phyloP scores from a whole-genome alignment of 1,140 invertebrate genomes.

The Drosophila miranda region DNA sequence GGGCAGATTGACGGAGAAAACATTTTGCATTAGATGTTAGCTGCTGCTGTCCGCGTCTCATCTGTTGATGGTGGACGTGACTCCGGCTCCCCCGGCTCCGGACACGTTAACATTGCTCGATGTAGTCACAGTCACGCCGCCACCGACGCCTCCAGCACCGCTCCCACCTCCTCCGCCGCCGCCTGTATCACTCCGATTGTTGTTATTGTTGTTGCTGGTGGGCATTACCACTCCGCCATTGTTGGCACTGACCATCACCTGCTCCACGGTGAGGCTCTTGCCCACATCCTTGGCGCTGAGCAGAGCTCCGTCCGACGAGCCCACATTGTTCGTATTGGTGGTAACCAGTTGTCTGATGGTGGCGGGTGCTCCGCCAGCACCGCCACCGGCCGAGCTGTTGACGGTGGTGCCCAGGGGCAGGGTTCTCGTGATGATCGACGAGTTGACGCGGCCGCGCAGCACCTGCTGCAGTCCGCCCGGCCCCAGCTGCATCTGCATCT shows the following conservation, averaged over 20 bases:
- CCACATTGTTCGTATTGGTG: constrained; percentile 53
- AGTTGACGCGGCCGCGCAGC: constrained; percentile 70
- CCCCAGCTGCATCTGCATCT: constrained; percentile 78
- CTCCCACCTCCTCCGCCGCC: constrained; percentile 29
- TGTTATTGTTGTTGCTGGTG: constrained; percentile 60
- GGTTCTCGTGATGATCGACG: constrained; percentile 73
- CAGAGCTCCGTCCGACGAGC: constrained; percentile 28
- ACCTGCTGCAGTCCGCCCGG: constrained; percentile 68
- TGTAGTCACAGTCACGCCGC: constrained; percentile 17
- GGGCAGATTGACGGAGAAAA: constrained; percentile 54
- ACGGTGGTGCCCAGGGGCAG: constrained; percentile 72
- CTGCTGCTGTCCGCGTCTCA: constrained; percentile 72
- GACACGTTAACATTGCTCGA: constrained; percentile 6
- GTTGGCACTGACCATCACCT: constrained; percentile 68
- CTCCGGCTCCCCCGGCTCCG: constrained; percentile 26
- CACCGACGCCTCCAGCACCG: constrained; percentile 13
- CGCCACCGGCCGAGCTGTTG: constrained; percentile 50
- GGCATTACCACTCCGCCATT: constrained; percentile 69
- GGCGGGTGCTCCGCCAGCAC: constrained; percentile 34
- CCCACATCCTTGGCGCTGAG: constrained; percentile 58
- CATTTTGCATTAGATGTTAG: constrained; percentile 68
- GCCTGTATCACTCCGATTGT: constrained; percentile 48
- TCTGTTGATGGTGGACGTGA: constrained; percentile 76
- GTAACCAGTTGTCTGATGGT: constrained; percentile 62
- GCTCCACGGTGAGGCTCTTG: constrained; percentile 68